Conservation (phyloP, 2,888 invertebrate genomes). For the Nymphalis urticae region DNA sequence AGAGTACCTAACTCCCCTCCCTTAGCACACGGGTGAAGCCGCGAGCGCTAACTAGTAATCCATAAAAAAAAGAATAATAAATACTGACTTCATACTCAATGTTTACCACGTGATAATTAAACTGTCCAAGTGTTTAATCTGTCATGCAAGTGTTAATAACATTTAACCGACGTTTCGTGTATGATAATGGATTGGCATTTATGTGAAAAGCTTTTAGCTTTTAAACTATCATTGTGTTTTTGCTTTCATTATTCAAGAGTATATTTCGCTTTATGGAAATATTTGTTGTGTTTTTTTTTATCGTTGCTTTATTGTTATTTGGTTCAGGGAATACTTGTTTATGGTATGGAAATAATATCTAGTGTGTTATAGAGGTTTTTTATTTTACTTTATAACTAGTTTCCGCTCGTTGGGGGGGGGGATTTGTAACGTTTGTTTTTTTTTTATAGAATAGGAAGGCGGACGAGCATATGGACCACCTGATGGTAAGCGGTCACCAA, state of each 20-base stretch:
- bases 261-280: conserved; percentile 4
- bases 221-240: conserved; percentile 12
- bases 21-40: no score
- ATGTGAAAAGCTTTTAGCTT: conserved; percentile 28
- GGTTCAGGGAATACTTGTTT: neutral
- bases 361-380: no score
- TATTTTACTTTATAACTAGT: no score
- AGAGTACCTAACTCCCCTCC: no score
- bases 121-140: conserved; percentile 24
- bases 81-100: neutral
- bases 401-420: no score
- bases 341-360: neutral
- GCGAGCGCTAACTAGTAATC: neutral
- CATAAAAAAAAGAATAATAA: neutral
- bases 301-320: neutral
- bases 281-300: neutral
- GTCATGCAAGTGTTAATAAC: conserved; percentile 33
- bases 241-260: neutral
- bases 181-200: conserved; percentile 32
- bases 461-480: no score
- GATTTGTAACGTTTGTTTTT: no score
- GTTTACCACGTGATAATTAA: conserved; percentile 16
- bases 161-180: conserved; percentile 13
- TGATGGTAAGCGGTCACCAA: no score
- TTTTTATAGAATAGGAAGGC: no score